Evolutionary conservation across 2,888 invertebrate species (phyloP), one percentile per base, ranked within the genome.

Genomic region (Caenorhabditis parvicauda): DNA sequence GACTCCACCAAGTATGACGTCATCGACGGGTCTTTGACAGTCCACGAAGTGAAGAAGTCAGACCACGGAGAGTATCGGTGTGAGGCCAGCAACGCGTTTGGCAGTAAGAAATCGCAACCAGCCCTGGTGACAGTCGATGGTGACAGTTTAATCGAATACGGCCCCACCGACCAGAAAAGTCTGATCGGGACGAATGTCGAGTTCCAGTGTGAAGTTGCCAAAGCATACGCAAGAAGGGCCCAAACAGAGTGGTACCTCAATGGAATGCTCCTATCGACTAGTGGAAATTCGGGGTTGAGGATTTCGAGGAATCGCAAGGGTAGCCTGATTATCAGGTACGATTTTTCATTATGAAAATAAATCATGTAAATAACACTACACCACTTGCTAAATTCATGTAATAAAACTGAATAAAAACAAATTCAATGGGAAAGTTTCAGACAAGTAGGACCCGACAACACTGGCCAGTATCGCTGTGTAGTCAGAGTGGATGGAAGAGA

Each of bases 401-500:
- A 35, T 35, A 35, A 12, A 12, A 35, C 12, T 35, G 61, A 19
- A 45, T 70, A 28, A 59, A 69, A n/a, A n/a, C n/a, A n/a, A n/a
- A n/a, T n/a, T n/a, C n/a, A n/a, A n/a, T n/a, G n/a, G n/a, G n/a
- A n/a, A n/a, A n/a, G n/a, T n/a, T n/a, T n/a, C n/a, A 47, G 56
- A 14, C 83, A 82, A 59, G 88, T 90, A 49, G 95, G 79, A 1
- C 80, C 81, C 5, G 74, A 77, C 46, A 80, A 95, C 84, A 94
- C 92, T 46, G 96, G 96, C 47, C 87, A 88, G 65, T 98, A 98
- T 84, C 50, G 61, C 35, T 72, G 72, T 82, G 86, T 89, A 38
- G 90, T 96, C 38, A 88, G 88, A 19, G 92, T 92, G 37, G 95
- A 95, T 53, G 92, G 92, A 82, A 93, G 94, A 83, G 91, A 90